A percentile compares a stretch with the other conserved stretches of the same genome.
phyloP scores from a whole-genome alignment of 2,113 vertebrate genomes.

The Pitta sordida region DNA sequence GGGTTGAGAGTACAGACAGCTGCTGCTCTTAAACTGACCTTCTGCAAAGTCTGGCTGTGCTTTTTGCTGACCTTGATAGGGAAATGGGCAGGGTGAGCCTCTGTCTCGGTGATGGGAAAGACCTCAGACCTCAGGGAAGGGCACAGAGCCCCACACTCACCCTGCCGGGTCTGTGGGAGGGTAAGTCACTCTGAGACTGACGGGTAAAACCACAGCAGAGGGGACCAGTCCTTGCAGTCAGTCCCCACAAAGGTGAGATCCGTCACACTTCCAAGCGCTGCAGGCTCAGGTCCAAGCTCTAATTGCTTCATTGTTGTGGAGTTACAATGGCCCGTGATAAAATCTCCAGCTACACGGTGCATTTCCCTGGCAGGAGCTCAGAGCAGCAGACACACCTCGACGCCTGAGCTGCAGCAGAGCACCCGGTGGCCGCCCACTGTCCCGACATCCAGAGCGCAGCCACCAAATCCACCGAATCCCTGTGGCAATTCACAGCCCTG shows the following conservation, averaged over 20 bases:
- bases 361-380: neutral
- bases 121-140: neutral
- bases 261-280: neutral
- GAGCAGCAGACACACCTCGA: neutral
- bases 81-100: neutral
- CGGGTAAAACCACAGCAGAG: neutral
- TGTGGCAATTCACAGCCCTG: fast-evolving
- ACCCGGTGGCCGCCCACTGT: fast-evolving
- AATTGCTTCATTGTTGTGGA: neutral
- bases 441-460: neutral
- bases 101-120: neutral
- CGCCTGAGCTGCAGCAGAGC: neutral
- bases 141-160: neutral
- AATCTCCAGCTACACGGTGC: neutral
- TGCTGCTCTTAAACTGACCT: neutral
- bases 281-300: neutral
- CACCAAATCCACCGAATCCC: neutral
- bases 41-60: neutral
- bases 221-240: neutral
- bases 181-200: fast-evolving
- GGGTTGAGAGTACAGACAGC: fast-evolving
- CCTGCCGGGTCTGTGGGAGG: fast-evolving
- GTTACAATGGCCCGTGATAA: neutral
- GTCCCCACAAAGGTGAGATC: neutral
- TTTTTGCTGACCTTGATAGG: neutral